Percentiles rank a stretch among this genome's conserved stretches.
phyloP scores from a whole-genome alignment of 2,888 invertebrate species.

The Theretra japonica region DNA sequence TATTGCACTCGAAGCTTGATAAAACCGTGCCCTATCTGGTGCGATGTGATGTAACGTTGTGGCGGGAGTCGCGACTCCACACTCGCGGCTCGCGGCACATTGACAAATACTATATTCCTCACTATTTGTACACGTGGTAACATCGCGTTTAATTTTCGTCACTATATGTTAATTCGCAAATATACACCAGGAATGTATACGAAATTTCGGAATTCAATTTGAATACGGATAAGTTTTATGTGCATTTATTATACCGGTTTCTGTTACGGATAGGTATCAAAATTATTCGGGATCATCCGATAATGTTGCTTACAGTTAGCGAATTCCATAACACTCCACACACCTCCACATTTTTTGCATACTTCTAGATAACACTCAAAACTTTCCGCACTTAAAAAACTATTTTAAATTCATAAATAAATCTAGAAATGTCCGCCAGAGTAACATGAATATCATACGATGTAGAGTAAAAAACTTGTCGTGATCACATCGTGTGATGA shows the following conservation, averaged over 20 bases:
- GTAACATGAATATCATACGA: background rate
- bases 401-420: background rate
- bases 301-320: no score
- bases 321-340: no score
- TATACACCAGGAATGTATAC: background rate
- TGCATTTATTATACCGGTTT: no score
- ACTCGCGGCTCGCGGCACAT: conserved; percentile 5
- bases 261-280: no score
- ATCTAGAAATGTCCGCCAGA: background rate
- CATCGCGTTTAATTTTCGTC: background rate
- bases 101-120: conserved; percentile 26
- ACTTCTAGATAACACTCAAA: background rate
- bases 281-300: no score
- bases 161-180: background rate
- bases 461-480: background rate
- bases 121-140: conserved; percentile 9
- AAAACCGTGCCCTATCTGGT: conserved; percentile 31
- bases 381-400: background rate
- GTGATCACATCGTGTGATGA: background rate
- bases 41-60: conserved; percentile 18
- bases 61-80: background rate
- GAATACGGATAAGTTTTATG: no score
- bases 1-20: conserved; percentile 30
- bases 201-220: no score
- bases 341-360: no score